Conservation (phyloP, 1,140 invertebrate genomes). For the Cydia splendana region DNA sequence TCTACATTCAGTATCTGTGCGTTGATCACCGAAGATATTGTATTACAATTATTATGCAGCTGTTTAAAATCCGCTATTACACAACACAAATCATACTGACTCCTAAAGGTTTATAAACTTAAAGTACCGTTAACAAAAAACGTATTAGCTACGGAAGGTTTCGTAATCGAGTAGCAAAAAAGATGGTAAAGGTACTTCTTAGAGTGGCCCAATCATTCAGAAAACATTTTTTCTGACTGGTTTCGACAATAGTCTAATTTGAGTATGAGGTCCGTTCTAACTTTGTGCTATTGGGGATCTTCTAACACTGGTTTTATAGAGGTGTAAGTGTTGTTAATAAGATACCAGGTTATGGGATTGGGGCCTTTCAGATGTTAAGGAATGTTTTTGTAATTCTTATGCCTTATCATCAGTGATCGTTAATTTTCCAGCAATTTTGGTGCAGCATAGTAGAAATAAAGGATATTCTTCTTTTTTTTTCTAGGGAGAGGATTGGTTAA, state of each 20-base stretch:
- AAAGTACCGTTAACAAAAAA: constrained; percentile 13
- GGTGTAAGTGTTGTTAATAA: background rate
- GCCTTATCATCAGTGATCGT: no score
- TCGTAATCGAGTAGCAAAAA: constrained; percentile 7
- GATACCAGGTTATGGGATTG: background rate
- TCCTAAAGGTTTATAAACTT: constrained; percentile 12
- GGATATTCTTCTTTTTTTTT: no score
- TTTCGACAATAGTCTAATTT: background rate
- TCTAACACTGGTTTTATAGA: background rate
- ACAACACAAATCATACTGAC: background rate
- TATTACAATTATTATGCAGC: background rate
- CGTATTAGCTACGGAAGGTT: constrained; percentile 11
- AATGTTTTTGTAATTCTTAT: background rate
- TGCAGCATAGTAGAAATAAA: no score
- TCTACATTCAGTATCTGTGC: no score
- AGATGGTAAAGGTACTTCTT: constrained; percentile 7
- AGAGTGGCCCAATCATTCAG: background rate
- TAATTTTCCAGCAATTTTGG: no score
- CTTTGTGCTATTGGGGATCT: background rate
- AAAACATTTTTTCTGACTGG: background rate
- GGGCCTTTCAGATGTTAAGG: background rate
- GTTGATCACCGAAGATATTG: no score
- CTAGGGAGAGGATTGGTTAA: no score
- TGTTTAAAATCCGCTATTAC: background rate
- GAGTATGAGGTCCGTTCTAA: background rate